Evolutionary conservation across 2,797 vertebrate species (phyloP), one percentile per base, ranked within the genome.

Genomic region (Thalassophryne amazonica): DNA sequence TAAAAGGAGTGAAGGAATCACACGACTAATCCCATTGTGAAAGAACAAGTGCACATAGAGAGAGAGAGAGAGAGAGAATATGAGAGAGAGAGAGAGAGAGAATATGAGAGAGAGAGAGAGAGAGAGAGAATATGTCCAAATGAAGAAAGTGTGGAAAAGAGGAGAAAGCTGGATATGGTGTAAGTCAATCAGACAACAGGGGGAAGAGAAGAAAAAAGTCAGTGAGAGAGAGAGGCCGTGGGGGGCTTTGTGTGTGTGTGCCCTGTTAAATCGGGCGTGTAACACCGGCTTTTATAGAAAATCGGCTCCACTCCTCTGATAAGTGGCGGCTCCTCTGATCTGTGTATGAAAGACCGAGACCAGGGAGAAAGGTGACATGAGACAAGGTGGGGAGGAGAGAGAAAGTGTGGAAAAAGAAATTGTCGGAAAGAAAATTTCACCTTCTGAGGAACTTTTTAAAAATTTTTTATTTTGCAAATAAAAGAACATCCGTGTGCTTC

Each of bases 1-100:
- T 85, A 77, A 81, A 81, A 83, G 68, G 64, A 86, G 74, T 78
- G 69, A 76, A 81, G 69, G 79, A 85, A 86, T 85, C 76, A 80
- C 76, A 71, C 72, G 71, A 63, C 73, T 89, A 86, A 88, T 87
- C 79, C 79, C 74, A 85, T 85, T 88, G 84, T 79, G 61, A 43
- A 35, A 71, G 79, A 78, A 83, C 70, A 74, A 77, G 74, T 53
- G 66, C 62, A 1, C 51, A 60, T 27, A 62, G 47, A 41, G 41
- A 47, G 35, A 45, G 43, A 52, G 37, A 20, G 50, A n/a, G 18
- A 19, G 24, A 8, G 37, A 20, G 32, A 12, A 48, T 41, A 42
- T 23, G 36, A 20, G 36, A 16, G 23, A 15, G 39, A 23, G 27
- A 24, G 28, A 4, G 33, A 36, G 37, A 12, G 28, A 13, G 50